Percentiles rank a stretch among this genome's conserved stretches.
Evolutionary conservation across 1,140 invertebrate species (phyloP).

Genomic region (Rhopalosiphum padi): DNA sequence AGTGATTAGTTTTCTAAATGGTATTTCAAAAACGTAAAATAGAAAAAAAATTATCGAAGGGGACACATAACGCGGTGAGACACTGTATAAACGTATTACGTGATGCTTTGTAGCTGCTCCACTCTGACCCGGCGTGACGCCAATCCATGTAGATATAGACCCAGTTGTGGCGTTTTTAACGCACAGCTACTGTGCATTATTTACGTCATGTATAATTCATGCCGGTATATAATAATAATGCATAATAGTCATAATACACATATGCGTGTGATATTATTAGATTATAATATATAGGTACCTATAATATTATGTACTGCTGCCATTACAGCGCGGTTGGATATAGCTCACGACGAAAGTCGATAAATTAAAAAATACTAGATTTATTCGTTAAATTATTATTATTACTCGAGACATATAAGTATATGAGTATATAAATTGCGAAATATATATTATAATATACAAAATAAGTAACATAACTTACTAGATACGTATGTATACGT

Average conservation of each 20-base stretch:
- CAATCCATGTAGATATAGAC: not conserved
- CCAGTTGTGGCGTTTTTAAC: not conserved
- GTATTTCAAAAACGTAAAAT: not conserved
- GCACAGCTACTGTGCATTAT: not conserved
- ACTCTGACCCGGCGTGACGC: constrained; percentile 15
- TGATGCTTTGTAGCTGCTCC: not conserved
- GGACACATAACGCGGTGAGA: not conserved
- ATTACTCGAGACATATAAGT: not conserved
- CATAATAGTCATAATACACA: not conserved
- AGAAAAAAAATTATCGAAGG: not conserved
- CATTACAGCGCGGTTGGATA: not conserved
- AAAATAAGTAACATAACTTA: not conserved
- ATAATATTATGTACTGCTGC: not conserved
- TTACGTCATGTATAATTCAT: not conserved
- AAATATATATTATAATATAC: not conserved
- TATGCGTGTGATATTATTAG: not conserved
- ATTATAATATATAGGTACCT: not conserved
- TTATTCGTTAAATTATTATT: not conserved
- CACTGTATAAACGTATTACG: not conserved
- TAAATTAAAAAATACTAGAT: constrained; percentile 10
- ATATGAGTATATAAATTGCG: not conserved
- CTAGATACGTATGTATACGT: not conserved
- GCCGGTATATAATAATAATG: not conserved
- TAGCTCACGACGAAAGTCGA: not conserved
- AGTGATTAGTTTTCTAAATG: not conserved